Percentiles rank a stretch among this genome's conserved stretches.
phyloP scores from a whole-genome alignment of 2,888 invertebrate species.

The Boloria selene region DNA sequence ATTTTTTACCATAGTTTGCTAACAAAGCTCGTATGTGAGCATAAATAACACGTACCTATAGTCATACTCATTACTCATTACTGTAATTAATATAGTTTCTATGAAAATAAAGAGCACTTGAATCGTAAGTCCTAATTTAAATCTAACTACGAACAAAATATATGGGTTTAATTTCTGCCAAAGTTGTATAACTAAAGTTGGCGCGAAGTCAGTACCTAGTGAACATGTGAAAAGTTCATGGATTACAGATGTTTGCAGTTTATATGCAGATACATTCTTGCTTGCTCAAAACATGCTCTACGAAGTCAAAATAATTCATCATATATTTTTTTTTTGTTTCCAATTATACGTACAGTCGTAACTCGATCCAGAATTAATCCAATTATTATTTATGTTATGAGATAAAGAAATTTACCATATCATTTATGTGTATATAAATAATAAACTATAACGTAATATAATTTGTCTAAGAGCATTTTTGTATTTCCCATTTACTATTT shows the following conservation, averaged over 20 bases:
- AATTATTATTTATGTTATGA: no score
- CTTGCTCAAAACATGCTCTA: constrained; percentile 38
- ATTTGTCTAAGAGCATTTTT: no score
- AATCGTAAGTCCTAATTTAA: constrained; percentile 22
- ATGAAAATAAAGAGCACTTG: constrained; percentile 10
- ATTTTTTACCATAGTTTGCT: not conserved
- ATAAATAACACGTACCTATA: not conserved
- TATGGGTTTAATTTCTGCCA: constrained; percentile 40
- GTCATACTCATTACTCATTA: not conserved
- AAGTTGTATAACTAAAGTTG: constrained; percentile 41
- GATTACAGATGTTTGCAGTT: constrained; percentile 46
- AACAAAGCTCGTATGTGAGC: not conserved
- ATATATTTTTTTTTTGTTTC: no score
- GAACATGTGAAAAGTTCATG: constrained; percentile 42
- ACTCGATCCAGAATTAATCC: no score
- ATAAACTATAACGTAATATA: no score
- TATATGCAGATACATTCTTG: constrained; percentile 44
- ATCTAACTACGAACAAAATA: constrained; percentile 29
- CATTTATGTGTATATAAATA: no score
- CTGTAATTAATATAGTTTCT: not conserved
- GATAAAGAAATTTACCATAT: no score
- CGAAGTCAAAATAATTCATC: not conserved
- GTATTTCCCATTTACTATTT: no score
- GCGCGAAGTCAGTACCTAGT: constrained; percentile 38
- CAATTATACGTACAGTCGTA: no score